phyloP scores from a whole-genome alignment of 2,797 vertebrate species.

The Pangasius larnaudii region DNA sequence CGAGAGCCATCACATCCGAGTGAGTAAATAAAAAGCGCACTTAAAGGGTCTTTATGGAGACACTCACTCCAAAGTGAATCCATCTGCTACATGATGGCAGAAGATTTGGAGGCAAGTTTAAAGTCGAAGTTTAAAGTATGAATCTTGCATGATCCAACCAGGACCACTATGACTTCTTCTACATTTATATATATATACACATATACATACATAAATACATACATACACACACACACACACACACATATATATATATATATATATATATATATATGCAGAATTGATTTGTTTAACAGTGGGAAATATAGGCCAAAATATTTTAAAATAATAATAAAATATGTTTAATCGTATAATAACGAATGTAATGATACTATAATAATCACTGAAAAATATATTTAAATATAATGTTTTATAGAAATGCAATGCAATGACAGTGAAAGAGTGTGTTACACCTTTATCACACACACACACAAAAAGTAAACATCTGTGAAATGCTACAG shows the following conservation, averaged over 20 bases:
- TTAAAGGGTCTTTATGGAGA: neutral
- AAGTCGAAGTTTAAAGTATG: neutral
- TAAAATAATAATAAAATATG: neutral
- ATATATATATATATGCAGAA: too few species aligned
- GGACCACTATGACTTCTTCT: neutral
- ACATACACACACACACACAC: too few species aligned
- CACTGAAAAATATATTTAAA: neutral
- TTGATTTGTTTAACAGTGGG: neutral
- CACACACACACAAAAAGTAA: neutral
- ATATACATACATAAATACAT: too few species aligned
- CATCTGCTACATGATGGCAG: neutral
- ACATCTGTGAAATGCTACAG: neutral
- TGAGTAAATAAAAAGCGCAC: neutral
- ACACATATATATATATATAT: too few species aligned
- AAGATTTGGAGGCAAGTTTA: neutral
- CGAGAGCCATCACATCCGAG: neutral
- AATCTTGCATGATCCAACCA: neutral
- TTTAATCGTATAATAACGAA: neutral
- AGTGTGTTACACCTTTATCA: too few species aligned
- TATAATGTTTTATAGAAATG: neutral
- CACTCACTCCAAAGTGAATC: neutral
- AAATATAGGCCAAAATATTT: neutral
- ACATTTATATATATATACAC: neutral
- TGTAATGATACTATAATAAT: neutral
- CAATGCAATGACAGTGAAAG: neutral